Evolutionary conservation across 2,888 invertebrate genomes (phyloP), one percentile per base, ranked within the genome.

Genomic region (Callyntrura guangdongensis): DNA sequence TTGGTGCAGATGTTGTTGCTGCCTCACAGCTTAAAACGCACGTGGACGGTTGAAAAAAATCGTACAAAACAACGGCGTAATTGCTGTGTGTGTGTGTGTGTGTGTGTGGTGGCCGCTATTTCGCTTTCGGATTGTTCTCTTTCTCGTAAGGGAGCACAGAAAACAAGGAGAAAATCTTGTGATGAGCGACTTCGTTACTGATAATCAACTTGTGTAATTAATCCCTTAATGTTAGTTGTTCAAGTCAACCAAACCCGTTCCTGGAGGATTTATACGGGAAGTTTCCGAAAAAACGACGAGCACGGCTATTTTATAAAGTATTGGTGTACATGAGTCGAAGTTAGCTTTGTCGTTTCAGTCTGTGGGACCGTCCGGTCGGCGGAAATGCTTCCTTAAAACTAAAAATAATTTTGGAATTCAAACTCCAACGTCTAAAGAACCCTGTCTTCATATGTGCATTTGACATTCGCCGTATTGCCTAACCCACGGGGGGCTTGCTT

Each of bases 151-250:
- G 61, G 20, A 27, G 85, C 49, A 64, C 69, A 69, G 72, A 61
- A 49, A 17, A 27, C 45, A 20, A 84, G 45, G 61, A 79, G 79
- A 67, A 86, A 72, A 74, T 85, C 81, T 85, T 45, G 61, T 84
- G 90, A 92, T 90, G 92, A 92, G 86, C 91, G 81, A 83, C 92
- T 92, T 89, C 56, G 87, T 91, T 89, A 83, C 90, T 91, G 85
- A 89, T 92, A 89, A 92, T 91, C 91, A 92, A 91, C 91, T 79
- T 91, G 81, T 91, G 92, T 92, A 92, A 92, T 92, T 92, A 92
- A 91, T 92, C 91, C 91, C 83, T 72, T 89, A 87, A 90, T 88
- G 89, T 89, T 69, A 81, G 84, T 72, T 88, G 77, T 81, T 85
- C 67, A 67, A 85, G 87, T 91, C 91, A 90, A 90, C 67, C 82